Base-by-base conservation (phyloP, 2,888 invertebrate genomes). In the Rotaria macrura region DNA sequence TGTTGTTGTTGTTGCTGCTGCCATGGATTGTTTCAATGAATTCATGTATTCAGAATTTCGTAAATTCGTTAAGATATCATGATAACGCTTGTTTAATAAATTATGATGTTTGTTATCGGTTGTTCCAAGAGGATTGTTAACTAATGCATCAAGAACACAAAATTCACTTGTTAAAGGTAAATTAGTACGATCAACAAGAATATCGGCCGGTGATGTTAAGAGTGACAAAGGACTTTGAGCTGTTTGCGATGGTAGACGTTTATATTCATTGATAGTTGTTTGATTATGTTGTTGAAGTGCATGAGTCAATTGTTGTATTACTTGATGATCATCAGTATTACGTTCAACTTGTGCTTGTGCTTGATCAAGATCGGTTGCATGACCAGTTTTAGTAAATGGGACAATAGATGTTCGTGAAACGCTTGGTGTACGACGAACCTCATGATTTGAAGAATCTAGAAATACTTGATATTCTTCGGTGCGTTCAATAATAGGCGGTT, bases 331-430 rank as follows among this genome's bases (percentile, higher is more conserved):
- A 79, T 79, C 79, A 43, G 40, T 40, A 0, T n/a, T 10, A 25
- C 38, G 5, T 40, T 43, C 79, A 4, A n/a, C 25, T 79, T 79
- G 79, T n/a, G 79, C 79, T 40, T 20, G 23, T 20, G 79, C 79
- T 79, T 79, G 25, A 43, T 79, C 79, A 43, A 79, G 79, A 79
- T 79, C 79, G 10, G 79, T 79, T 25, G 79, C 79, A 79, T 79
- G 79, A 43, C 79, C 79, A 12, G 10, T 79, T 79, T 43, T 79
- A 65, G 34, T 65, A 1, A 29, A 2, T 10, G 17, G 20, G 25
- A 79, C 12, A n/a, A 79, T 43, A n/a, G 79, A 38, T 12, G 79
- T 79, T 25, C 43, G 40, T 43, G 40, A n/a, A 25, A n/a, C 43
- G 43, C 40, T 43, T 43, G 79, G 79, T 43, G 79, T 79, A 43